Conservation (phyloP, 2,113 vertebrate species). For the Phaetusa simplex region DNA sequence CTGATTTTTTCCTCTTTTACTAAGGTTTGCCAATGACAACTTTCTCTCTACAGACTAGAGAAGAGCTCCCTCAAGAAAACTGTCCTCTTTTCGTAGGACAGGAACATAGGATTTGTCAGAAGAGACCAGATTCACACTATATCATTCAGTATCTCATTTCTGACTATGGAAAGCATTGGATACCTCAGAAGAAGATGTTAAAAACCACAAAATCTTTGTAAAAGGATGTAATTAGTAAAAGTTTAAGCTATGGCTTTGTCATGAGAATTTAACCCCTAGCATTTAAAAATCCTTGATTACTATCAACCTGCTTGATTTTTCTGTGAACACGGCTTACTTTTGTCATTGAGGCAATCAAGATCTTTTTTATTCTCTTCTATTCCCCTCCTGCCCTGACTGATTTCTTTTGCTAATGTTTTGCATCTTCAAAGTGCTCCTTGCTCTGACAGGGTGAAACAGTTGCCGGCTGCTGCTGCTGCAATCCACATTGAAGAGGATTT, state of each 20-base stretch:
- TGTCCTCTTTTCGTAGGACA: background rate
- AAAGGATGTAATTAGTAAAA: background rate
- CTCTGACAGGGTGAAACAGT: background rate
- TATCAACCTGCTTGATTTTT: background rate
- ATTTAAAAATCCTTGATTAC: background rate
- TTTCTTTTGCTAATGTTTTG: background rate
- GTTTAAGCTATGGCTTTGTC: background rate
- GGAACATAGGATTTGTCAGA: background rate
- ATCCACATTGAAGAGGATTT: background rate
- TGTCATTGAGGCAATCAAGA: background rate
- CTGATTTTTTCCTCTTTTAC: background rate
- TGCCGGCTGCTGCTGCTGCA: background rate
- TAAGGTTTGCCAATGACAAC: background rate
- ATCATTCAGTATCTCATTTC: background rate
- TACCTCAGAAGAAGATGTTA: background rate
- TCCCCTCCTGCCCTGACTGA: background rate
- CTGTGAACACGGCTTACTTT: background rate
- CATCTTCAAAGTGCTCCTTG: background rate
- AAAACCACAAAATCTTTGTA: background rate
- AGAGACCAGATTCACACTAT: background rate
- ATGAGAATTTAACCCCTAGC: background rate
- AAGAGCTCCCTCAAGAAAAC: background rate
- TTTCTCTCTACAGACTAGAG: background rate
- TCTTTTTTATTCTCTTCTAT: background rate
- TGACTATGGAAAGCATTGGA: background rate